Base-by-base conservation (phyloP, 2,797 vertebrate species). In the Anguilla megastoma region DNA sequence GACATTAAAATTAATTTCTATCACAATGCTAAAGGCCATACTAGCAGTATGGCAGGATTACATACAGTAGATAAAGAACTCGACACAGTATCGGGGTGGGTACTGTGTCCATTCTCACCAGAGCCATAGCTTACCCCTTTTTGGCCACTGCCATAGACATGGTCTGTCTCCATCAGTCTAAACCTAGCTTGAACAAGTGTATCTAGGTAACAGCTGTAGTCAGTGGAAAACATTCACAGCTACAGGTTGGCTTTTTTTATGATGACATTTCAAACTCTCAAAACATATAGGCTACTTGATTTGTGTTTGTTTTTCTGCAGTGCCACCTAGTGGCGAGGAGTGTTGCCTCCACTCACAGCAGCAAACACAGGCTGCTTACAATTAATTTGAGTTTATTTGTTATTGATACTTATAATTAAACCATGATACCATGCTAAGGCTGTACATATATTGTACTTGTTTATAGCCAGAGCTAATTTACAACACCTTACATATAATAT, bases 231-330 rank as follows among this genome's bases (percentile, higher is more conserved):
- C 52, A 54, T 54, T 2, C 52, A 54, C 52, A 52, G 4, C 50
- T 52, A 12, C 50, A 54, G 52, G 52, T 54, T 9, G 52, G 41
- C 41, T 56, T 10, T 63, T n/a, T 63, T 24, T 63, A 63, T 21
- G 60, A 5, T n/a, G 5, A 21, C 3, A n/a, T 63, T 21, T 63
- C 18, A 21, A 63, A 18, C 18, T 21, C 60, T 63, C 60, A 63
- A n/a, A 63, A 63, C 60, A 16, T 63, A 18, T 63, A 24, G 3
- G 16, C 1, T 24, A 69, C n/a, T 10, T 69, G 6, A 69, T 69
- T 69, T 69, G 63, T 69, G 63, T 69, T 69, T n/a, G 24, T n/a
- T 69, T 69, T 69, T 69, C 63, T 69, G 63, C 27, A 69, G 63
- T 69, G 24, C n/a, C 63, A 9, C 63, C 24, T 69, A 69, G 24